Evolutionary conservation across 2,113 vertebrate genomes (phyloP), one percentile per base, ranked within the genome.

Genomic region (Muntiacus reevesi): DNA sequence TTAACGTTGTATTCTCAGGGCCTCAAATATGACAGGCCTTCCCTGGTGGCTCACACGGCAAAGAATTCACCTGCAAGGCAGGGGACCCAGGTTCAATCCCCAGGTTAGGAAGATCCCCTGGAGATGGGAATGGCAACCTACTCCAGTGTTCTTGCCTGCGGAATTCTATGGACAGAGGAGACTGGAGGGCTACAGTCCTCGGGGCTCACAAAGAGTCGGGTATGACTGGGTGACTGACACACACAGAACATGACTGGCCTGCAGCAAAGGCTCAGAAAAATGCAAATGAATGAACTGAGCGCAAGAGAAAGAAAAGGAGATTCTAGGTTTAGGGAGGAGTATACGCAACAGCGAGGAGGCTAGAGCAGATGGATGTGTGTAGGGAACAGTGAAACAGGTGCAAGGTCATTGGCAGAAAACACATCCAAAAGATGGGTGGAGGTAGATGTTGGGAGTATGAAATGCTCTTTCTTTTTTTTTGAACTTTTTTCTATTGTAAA

Each of bases 351-450:
- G 23, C 12, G 52, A 89, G 21, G 43, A 59, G 7, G 8, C 16
- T 16, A 4, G 30, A 47, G 12, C 25, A 50, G 2, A 7, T 28
- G 8, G 23, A 25, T 2, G 1, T n/a, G 7, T 1, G 3, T 2
- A 30, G 16, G 10, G 81, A 82, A 74, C 9, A 36, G n/a, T 25
- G 30, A 84, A 71, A 40, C 1, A 85, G 10, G 25, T 28, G 6
- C 15, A 33, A 57, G 14, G 28, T 55, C 19, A 71, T 28, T 33
- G 23, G 59, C 10, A 27, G 64, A 43, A 43, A 25, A 78, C 64
- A 16, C 36, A 64, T 76, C 47, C 54, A 6, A 40, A 81, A 16
- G 40, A 10, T 28, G 3, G 23, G 25, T 0, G 19, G 45, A 76
- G 6, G 52, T 54, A 67, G 55, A 30, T 47, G 28, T 43, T 57